Conservation (phyloP, 1,140 invertebrate species). For the Penaeus indicus region DNA sequence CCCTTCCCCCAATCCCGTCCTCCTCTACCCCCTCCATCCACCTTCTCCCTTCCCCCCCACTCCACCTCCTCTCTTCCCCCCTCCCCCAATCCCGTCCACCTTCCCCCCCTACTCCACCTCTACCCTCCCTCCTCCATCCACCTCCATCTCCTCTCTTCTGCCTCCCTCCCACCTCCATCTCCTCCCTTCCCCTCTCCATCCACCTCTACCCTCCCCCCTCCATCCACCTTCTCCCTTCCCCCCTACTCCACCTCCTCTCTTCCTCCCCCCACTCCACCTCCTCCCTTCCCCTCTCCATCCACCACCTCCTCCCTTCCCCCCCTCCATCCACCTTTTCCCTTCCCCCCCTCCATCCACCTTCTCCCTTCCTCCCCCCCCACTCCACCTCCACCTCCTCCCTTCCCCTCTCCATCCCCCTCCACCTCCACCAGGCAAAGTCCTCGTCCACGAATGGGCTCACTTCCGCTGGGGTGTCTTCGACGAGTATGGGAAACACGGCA, state of each 20-base stretch:
- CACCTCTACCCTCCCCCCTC: no score
- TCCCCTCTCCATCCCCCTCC: neutral
- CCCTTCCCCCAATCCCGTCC: neutral
- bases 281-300: neutral
- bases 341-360: no score
- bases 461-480: slow-evolving; percentile 71
- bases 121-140: neutral
- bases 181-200: neutral
- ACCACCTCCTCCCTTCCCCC: no score
- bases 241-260: neutral
- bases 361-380: no score
- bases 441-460: slow-evolving; percentile 71
- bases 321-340: neutral
- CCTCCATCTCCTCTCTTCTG: neutral
- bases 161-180: no score
- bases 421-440: slow-evolving; percentile 67
- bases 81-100: neutral
- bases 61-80: no score
- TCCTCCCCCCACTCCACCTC: neutral
- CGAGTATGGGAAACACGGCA: slow-evolving; percentile 68
- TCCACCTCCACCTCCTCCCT: no score
- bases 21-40: neutral
- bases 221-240: no score
- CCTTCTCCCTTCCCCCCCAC: neutral
- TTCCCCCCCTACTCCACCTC: neutral